A percentile compares a stretch with the other conserved stretches of the same genome.
phyloP scores from a whole-genome alignment of 2,113 vertebrate species.

The Syngnathus scovelli region DNA sequence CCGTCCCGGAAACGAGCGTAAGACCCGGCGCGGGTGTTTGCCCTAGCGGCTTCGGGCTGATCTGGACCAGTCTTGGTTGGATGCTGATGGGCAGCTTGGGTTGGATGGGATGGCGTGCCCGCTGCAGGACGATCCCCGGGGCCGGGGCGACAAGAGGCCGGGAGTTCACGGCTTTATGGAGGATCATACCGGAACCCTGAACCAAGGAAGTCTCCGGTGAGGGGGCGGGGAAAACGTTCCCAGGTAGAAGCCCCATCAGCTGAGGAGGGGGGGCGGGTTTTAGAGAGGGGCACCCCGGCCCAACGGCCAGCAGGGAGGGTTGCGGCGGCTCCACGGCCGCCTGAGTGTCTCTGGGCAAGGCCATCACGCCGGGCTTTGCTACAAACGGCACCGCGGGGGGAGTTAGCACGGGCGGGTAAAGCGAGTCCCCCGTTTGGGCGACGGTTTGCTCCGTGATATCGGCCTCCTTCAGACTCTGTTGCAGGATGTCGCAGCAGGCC shows the following conservation, averaged over 20 bases:
- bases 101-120: constrained; percentile 67
- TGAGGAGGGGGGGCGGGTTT: constrained; percentile 70
- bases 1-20: constrained; percentile 63
- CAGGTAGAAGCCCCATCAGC: constrained; percentile 72
- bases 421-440: constrained; percentile 69
- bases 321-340: constrained; percentile 74
- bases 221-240: constrained; percentile 69
- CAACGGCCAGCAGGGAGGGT: constrained; percentile 71
- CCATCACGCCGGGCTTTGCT: constrained; percentile 53
- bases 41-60: constrained; percentile 71
- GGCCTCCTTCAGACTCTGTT: constrained; percentile 76
- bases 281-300: constrained; percentile 71
- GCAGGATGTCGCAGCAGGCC: constrained; percentile 74
- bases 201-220: constrained; percentile 66
- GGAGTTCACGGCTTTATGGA: constrained; percentile 64
- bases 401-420: constrained; percentile 59
- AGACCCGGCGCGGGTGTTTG: constrained; percentile 66
- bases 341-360: constrained; percentile 70
- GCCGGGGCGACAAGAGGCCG: constrained; percentile 56
- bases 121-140: constrained; percentile 63
- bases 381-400: constrained; percentile 51
- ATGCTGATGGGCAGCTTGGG: constrained; percentile 76
- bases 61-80: constrained; percentile 73
- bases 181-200: constrained; percentile 68
- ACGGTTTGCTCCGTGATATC: constrained; percentile 77